Base-by-base conservation (phyloP, 2,797 vertebrate genomes). In the Notolabrus celidotus region DNA sequence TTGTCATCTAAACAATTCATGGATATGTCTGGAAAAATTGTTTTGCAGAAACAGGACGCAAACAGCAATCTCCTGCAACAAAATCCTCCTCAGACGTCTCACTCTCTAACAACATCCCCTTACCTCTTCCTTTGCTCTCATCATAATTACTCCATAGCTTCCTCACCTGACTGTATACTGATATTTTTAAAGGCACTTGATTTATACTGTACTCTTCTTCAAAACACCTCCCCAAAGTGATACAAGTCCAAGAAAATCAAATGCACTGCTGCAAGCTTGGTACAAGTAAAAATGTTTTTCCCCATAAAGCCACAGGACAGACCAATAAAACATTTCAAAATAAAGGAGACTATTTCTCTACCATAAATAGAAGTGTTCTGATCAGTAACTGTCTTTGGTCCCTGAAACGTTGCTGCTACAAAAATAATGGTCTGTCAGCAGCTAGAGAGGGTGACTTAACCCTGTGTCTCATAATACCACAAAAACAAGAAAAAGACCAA, bases 381-480 rank as follows among this genome's bases (percentile, higher is more conserved):
- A 70, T 78, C 45, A 53, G 43, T 53, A 10, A 33, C 16, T 38
- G 46, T 56, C 17, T 77, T 71, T 49, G 49, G 47, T 50, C 5
- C 17, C 11, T 23, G 29, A 62, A 61, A 76, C 15, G 5, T 1
- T 16, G 39, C 12, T 27, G 42, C n/a, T 20, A 39, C 5, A 65
- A 49, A 77, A 68, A 74, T 56, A 71, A 66, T 69, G 53, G 47
- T 42, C 77, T 52, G 34, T 69, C 59, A 72, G 45, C 29, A 12
- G 27, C 56, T 41, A 62, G 45, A 59, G 57, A 50, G 42, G 68
- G 14, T 74, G 79, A 76, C 77, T 67, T 79, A 57, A 83, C 74
- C 70, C 59, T 23, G 45, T 67, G 66, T 77, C 70, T 49, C 0
- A 0, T 57, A 71, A 71, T 73, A 71, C 76, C 41, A 63, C n/a